Evolutionary conservation across 2,113 vertebrate genomes (phyloP), one percentile per base, ranked within the genome.

Genomic region (Tylochromis polylepis): DNA sequence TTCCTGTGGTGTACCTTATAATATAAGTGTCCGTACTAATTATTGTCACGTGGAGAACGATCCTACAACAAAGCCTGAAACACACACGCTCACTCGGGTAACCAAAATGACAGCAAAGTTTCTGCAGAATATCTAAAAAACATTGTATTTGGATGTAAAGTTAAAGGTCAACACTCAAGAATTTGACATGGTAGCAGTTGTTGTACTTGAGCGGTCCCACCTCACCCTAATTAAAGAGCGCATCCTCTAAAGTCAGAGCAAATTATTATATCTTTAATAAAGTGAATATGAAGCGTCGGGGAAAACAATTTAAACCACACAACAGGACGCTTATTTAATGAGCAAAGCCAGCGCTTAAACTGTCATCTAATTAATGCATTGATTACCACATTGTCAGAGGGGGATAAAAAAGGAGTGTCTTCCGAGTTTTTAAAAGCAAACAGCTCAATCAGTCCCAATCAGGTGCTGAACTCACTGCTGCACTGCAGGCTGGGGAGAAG

Each of bases 361-460:
- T 72, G 65, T 88, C 72, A 75, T 41, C 82, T 53, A 49, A 46
- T 79, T 87, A 79, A 87, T 67, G 75, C 83, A 72, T 51, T 57
- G 82, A 49, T 67, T 70, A 67, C 43, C 58, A 24, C 59, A 6
- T 8, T 57, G 83, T 80, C 85, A 41, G 70, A 51, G 86, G 84
- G 51, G 34, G 89, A 81, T 27, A 20, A 49, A 53, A 51, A 2
- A 81, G 65, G 49, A 70, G 22, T 22, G n/a, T 53, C 65, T 62
- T 75, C 46, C 14, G 59, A 72, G 67, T 80, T 87, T 91, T 65
- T 75, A 78, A 83, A 65, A 79, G 60, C 79, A 87, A 89, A 81
- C 70, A 60, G 70, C 36, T 67, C 41, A 70, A 65, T 87, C 88
- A 59, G 82, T 88, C 79, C 70, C 72, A 49, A 81, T 72, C 55